Evolutionary conservation across 1,140 invertebrate genomes (phyloP), one percentile per base, ranked within the genome.

Genomic region (Araneus ventricosus): DNA sequence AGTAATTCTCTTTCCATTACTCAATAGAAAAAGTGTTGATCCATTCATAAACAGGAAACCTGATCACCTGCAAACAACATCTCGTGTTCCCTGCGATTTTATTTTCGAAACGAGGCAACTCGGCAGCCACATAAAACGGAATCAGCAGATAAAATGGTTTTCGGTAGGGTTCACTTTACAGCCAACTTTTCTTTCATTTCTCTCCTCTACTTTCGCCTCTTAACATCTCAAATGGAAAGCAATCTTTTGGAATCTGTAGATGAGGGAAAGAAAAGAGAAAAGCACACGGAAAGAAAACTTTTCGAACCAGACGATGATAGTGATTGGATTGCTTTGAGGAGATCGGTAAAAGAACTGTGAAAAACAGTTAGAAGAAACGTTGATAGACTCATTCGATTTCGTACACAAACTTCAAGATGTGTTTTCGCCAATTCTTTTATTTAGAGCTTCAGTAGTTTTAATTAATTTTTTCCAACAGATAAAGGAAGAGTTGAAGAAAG

Each of bases 221-320:
- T 70, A 70, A 70, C 63, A 70, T 70, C 63, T 70, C 63, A 70
- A 70, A 70, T 70, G 27, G 27, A 70, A 70, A 70, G 63, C n/a
- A 70, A 70, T 70, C 63, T 70, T 70, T 70, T 70, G n/a, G 10
- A 70, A 70, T 70, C 27, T 70, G 24, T 30, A 6, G 59, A 63
- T 24, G 2, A 63, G 59, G n/a, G 6, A 24, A 63, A 63, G 59
- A 63, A 63, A 20, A 63, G 59, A 63, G 17, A 4, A 63, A 63
- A 63, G 59, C 22, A 63, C 59, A n/a, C 22, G 24, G n/a, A n/a
- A 63, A 70, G 10, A 70, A 30, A 14, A 30, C 6, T 30, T 27
- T 70, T 70, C n/a, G 24, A 27, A 14, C n/a, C 6, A 70, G 63
- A 70, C 63, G 63, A 70, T 30, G 63, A 70, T 70, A 70, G 27